These are phyloP conservation scores for Cariama cristata DNA, from an alignment of 2,113 vertebrate species.

Conservation along the genomic window DNA sequence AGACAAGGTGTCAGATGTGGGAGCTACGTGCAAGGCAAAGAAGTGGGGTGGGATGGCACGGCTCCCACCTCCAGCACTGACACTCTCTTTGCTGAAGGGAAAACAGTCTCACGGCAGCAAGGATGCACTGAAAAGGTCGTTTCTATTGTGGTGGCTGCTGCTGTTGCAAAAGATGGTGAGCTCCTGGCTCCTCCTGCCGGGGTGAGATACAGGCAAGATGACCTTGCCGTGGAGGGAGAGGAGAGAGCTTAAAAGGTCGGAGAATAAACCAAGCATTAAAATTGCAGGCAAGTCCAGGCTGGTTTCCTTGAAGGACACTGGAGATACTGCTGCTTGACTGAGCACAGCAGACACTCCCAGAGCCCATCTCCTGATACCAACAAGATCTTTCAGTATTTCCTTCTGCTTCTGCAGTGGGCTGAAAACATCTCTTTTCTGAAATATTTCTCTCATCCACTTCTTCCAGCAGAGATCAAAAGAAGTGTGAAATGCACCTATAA, in stretches of 20 bases:
- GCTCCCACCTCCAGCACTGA: neutral
- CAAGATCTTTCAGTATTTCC: neutral
- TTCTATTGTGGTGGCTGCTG: neutral
- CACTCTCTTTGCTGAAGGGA: neutral
- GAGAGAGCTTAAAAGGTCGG: neutral
- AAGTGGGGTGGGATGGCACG: neutral
- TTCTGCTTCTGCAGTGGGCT: neutral
- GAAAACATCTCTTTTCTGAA: neutral
- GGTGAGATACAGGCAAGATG: neutral
- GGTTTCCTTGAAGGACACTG: neutral
- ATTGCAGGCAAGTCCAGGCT: neutral
- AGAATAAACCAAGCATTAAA: neutral
- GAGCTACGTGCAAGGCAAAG: neutral
- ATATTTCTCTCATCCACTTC: neutral
- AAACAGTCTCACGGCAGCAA: rapidly evolving
- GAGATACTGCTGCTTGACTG: neutral
- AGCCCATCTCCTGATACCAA: neutral
- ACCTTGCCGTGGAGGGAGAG: neutral
- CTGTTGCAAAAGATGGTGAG: neutral
- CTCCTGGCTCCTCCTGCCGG: neutral
- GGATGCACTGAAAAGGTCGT: neutral
- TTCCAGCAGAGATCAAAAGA: neutral
- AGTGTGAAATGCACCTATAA: neutral
- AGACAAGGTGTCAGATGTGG: neutral
- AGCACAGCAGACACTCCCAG: neutral